These are phyloP conservation scores for Spinus olivaceus DNA, from an alignment of 2,797 vertebrate genomes.

Conservation along the genomic window DNA sequence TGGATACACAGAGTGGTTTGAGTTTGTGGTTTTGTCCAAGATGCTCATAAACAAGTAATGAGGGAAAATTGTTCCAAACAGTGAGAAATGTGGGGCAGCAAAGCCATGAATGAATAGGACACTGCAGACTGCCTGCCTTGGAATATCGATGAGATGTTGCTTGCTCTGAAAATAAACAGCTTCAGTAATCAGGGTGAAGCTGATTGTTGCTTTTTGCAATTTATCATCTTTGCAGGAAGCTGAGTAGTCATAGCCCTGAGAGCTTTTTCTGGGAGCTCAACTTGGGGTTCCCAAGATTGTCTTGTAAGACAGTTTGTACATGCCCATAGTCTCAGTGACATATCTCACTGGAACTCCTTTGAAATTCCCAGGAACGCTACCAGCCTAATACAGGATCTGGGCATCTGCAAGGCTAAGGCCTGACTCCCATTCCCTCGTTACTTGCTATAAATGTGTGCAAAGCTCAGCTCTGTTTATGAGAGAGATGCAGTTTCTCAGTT, in stretches of 20 bases:
- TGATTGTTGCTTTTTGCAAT: background rate
- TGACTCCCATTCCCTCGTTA: background rate
- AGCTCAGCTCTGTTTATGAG: background rate
- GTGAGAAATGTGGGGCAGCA: background rate
- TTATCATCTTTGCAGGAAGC: background rate
- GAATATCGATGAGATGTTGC: background rate
- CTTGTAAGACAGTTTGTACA: background rate
- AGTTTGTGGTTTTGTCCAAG: background rate
- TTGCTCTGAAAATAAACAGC: background rate
- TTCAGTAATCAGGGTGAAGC: background rate
- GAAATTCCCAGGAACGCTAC: background rate
- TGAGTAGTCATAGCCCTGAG: background rate
- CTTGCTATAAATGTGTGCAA: background rate
- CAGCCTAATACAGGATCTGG: background rate
- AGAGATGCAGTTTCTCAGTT: background rate
- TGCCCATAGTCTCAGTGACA: background rate
- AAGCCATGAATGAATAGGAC: background rate
- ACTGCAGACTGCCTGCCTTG: background rate
- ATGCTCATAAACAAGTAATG: background rate
- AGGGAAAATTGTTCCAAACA: background rate
- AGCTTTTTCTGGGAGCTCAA: background rate
- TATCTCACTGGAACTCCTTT: background rate
- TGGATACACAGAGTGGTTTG: background rate
- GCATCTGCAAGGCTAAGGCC: background rate
- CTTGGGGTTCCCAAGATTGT: background rate